Conservation (phyloP, 1,140 invertebrate genomes). For the Drosophila murphyi region DNA sequence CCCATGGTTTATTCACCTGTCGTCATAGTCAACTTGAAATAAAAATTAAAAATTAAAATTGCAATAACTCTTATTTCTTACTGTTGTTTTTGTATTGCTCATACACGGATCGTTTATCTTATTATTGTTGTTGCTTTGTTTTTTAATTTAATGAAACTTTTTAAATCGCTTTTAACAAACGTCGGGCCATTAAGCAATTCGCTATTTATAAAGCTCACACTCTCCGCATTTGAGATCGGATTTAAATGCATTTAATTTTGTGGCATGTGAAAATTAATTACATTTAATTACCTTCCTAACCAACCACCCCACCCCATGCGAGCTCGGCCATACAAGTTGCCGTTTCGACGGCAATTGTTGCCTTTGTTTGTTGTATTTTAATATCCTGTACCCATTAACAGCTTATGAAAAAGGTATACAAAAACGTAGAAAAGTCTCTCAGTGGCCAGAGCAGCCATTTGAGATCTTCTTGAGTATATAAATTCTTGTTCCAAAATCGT, state of each 20-base stretch:
- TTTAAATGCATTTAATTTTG: conserved; percentile 81
- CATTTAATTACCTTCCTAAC: conserved; percentile 72
- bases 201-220: conserved; percentile 73
- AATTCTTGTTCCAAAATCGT: too few species aligned
- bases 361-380: conserved; percentile 2
- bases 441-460: too few species aligned
- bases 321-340: conserved; percentile 53
- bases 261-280: conserved; percentile 81
- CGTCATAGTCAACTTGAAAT: conserved; percentile 65
- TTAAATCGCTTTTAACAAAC: conserved; percentile 78
- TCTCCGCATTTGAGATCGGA: conserved; percentile 62
- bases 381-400: conserved; percentile 8
- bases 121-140: conserved; percentile 16
- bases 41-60: conserved; percentile 71
- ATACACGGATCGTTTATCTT: conserved; percentile 14
- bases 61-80: conserved; percentile 65
- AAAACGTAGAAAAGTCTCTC: not conserved
- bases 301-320: conserved; percentile 17
- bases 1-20: conserved; percentile 81
- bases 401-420: not conserved
- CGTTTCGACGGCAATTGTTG: conserved; percentile 44
- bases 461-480: too few species aligned
- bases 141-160: conserved; percentile 82
- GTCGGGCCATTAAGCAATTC: conserved; percentile 62
- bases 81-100: conserved; percentile 35